Evolutionary conservation across 1,140 invertebrate genomes (phyloP).

Genomic region (Tetramorium alpestre): DNA sequence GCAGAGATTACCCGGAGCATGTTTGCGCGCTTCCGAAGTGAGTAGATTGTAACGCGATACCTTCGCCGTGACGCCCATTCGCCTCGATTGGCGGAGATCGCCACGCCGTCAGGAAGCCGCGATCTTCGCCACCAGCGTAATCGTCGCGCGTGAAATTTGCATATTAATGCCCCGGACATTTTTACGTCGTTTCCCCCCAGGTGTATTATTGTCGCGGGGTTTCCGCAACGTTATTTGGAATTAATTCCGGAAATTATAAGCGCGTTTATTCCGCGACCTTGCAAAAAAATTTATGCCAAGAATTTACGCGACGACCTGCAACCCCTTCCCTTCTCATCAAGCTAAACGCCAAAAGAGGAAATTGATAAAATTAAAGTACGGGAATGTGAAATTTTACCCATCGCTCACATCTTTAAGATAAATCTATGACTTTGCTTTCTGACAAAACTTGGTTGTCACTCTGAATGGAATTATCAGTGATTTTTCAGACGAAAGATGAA

Average conservation of each 20-base stretch:
- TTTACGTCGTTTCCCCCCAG: background rate
- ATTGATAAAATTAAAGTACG: background rate
- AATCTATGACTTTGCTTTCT: background rate
- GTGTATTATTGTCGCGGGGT: conserved; percentile 11
- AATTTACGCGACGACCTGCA: background rate
- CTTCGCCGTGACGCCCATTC: conserved; percentile 59
- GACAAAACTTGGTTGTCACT: background rate
- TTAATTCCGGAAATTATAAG: conserved; percentile 25
- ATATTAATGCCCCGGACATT: conserved; percentile 46
- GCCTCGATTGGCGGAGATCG: conserved; percentile 58
- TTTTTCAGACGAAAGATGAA: background rate
- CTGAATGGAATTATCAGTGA: conserved; percentile 8
- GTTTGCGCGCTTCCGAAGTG: conserved; percentile 58
- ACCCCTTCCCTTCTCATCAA: background rate
- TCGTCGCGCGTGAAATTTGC: conserved; percentile 46
- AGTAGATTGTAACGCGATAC: conserved; percentile 71
- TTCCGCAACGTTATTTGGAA: background rate
- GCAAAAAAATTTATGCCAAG: background rate
- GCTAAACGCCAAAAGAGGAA: background rate
- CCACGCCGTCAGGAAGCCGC: conserved; percentile 41
- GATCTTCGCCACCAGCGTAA: conserved; percentile 47
- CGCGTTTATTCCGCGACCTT: background rate
- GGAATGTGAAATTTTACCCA: background rate
- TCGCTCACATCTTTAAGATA: background rate
- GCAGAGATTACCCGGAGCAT: conserved; percentile 52